Evolutionary conservation across 2,113 vertebrate genomes (phyloP), one percentile per base, ranked within the genome.

Genomic region (Bubalus kerabau): DNA sequence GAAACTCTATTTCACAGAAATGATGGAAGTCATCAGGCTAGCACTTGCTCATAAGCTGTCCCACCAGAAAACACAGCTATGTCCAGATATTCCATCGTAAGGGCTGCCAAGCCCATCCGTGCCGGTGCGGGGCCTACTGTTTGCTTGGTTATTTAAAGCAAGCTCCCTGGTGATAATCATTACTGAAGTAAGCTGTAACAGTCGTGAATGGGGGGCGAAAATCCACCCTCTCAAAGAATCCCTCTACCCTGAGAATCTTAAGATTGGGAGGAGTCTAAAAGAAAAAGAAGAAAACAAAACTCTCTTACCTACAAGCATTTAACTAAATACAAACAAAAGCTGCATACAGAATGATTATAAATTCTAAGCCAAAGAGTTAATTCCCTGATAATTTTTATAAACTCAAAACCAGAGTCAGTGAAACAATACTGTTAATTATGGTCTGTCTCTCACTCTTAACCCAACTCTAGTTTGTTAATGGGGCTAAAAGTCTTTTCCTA

Each of bases 321-420:
- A 71, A 94, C 62, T 94, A 97, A 96, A 97, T 87, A 26, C 74
- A 92, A 97, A 97, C 71, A 90, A 83, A 97, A 94, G 48, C 60
- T 92, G 26, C 23, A 88, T 62, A 26, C 10, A 91, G 26, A 95
- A 92, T 90, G 81, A 96, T 54, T 90, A 64, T 62, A 97, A 92
- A 82, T 95, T 32, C 26, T 28, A 91, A 87, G 36, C 23, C 50
- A 94, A 95, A 83, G 3, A 87, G 14, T 87, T 32, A 96, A 96
- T 83, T 93, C 19, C n/a, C 28, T 56, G 43, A 92, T 57, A 59
- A 87, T 56, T 94, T 67, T 95, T 48, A 95, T 43, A 94, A 97
- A 82, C 59, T 86, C 54, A 84, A 97, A 97, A 86, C 26, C 48
- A 94, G 28, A 36, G 48, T 93, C n/a, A 93, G 14, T 90, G 23